Conservation (phyloP, 2,797 vertebrate species). For the Melopsittacus undulatus region DNA sequence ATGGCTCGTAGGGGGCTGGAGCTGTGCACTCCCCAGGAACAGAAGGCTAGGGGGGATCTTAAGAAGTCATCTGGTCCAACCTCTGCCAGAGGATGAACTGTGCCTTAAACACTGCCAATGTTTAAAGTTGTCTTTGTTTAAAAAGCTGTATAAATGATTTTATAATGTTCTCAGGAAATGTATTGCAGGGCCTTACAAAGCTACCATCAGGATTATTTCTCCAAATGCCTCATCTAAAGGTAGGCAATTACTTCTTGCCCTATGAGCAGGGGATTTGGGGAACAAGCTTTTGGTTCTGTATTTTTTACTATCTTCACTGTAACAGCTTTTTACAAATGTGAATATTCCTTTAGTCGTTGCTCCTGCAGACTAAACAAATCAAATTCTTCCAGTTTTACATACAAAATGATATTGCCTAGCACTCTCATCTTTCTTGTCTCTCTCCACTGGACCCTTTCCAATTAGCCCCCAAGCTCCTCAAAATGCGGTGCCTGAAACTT, state of each 20-base stretch:
- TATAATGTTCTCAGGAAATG: background rate
- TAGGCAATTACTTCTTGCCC: background rate
- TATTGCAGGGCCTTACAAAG: background rate
- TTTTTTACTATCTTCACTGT: background rate
- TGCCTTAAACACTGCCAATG: background rate
- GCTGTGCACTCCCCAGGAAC: background rate
- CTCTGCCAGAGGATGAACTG: slow-evolving; percentile 16
- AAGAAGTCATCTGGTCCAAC: background rate
- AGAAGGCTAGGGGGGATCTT: background rate
- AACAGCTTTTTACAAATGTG: slow-evolving; percentile 6
- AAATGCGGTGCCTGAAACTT: slow-evolving; percentile 21
- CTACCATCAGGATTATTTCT: background rate
- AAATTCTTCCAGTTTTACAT: slow-evolving; percentile 20
- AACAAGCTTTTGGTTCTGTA: background rate
- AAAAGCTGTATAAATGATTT: slow-evolving; percentile 7
- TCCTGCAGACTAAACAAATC: slow-evolving; percentile 64
- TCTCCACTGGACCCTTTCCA: slow-evolving; percentile 35
- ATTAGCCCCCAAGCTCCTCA: background rate
- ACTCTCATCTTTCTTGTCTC: slow-evolving; percentile 51
- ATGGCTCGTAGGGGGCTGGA: fast-evolving
- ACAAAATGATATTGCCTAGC: slow-evolving; percentile 14
- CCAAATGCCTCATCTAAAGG: background rate
- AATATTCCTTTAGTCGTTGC: background rate
- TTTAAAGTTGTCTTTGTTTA: background rate
- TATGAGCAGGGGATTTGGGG: background rate